Base-by-base conservation (phyloP, 2,888 invertebrate species). In the Watsonalla binaria region DNA sequence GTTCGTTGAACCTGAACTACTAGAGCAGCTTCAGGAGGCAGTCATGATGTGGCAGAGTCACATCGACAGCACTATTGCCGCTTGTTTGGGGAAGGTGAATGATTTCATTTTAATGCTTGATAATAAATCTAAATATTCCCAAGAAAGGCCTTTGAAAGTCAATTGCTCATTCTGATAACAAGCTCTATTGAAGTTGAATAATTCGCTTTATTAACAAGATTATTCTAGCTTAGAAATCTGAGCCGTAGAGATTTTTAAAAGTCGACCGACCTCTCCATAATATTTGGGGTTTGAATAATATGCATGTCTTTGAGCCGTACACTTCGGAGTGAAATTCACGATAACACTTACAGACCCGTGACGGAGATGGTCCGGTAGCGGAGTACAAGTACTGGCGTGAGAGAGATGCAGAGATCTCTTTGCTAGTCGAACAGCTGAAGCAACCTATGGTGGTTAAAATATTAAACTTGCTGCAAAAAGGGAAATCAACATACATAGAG, bases 361-460 rank as follows among this genome's bases (percentile, higher is more conserved):
- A 92, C 48, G 95, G 95, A 0, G 93, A 94, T 56, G 96, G 96
- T 0, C 97, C 97, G 0, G 92, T 97, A 53, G 94, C 96, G 0
- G 97, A 97, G 76, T 96, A 96, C 72, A 94, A 94, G 58, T 96
- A 95, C 69, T 98, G 98, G 98, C 92, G 95, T 52, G 94, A 96
- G 69, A 92, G 95, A 59, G 95, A 97, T 74, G 93, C 94, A 0
- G 94, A 95, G 53, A 88, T 97, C 24, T 95, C 96, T 54, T 90
- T 95, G 34, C 84, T 97, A 0, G 93, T 95, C 24, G 97, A 98
- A 66, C 97, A 98, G 75, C 83, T 98, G 45, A 96, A 96, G 72
- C 93, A 95, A 45, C 93, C 94, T 0, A 92, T 92, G 62, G 93
- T 96, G 0, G 86, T 92, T 49, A 91, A 92, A 68, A 93, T 96